Conservation (phyloP, 2,888 invertebrate species). For the Podotricha telesiphe region DNA sequence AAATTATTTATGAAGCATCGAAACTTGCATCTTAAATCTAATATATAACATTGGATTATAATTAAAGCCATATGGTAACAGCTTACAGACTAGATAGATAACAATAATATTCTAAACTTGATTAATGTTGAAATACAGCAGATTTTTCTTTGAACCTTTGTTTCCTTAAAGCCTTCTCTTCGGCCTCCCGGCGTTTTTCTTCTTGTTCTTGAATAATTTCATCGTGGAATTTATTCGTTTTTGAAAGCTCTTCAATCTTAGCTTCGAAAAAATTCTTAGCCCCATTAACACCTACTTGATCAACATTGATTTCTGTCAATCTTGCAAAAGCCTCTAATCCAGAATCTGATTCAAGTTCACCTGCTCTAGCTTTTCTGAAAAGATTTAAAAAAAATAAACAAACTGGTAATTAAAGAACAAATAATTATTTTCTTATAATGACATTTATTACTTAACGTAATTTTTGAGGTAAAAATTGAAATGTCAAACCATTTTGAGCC, state of each 20-base stretch:
- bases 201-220: constrained; percentile 97
- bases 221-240: constrained; percentile 94
- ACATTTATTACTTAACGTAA: too few relatives aligned
- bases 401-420: too few relatives aligned
- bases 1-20: neutral
- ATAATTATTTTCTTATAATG: too few relatives aligned
- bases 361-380: constrained; percentile 93
- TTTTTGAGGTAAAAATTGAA: too few relatives aligned
- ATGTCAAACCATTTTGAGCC: too few relatives aligned
- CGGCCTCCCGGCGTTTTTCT: constrained; percentile 91
- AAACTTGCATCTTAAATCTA: neutral
- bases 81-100: constrained; percentile 76
- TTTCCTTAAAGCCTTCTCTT: constrained; percentile 91
- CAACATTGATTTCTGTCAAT: constrained; percentile 95
- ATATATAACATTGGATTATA: constrained; percentile 30
- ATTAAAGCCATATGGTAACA: constrained; percentile 73
- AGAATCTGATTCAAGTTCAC: constrained; percentile 93
- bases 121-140: constrained; percentile 87
- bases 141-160: constrained; percentile 95
- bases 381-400: neutral
- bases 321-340: constrained; percentile 93
- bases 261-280: constrained; percentile 98
- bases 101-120: constrained; percentile 49
- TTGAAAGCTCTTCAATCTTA: constrained; percentile 94
- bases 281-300: constrained; percentile 96